phyloP scores from a whole-genome alignment of 2,797 vertebrate genomes.

The Melanotaenia parkinsoni region DNA sequence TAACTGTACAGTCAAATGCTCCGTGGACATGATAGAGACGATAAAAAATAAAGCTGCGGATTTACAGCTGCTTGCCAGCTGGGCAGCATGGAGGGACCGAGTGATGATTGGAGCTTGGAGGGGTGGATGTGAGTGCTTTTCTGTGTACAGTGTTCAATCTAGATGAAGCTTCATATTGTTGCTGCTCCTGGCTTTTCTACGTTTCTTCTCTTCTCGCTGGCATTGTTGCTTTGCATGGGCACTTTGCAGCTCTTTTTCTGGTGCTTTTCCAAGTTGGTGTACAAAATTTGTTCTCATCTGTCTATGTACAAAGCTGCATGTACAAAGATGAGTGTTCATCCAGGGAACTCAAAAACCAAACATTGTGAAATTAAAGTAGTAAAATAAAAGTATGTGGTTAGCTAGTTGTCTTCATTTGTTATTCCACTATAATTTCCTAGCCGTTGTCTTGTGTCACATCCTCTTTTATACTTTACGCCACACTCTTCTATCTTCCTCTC shows the following conservation, averaged over 20 bases:
- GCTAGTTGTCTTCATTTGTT: background rate
- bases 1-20: constrained; percentile 64
- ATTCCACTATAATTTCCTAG: background rate
- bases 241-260: background rate
- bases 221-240: background rate
- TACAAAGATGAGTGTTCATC: background rate
- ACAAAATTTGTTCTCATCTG: background rate
- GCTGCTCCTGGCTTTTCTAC: constrained; percentile 13
- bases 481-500: constrained; percentile 21
- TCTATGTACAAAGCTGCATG: background rate
- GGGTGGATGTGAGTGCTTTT: constrained; percentile 14
- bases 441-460: constrained; percentile 31
- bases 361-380: background rate
- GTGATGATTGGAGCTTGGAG: constrained; percentile 15
- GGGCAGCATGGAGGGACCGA: constrained; percentile 33
- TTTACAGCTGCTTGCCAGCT: constrained; percentile 73
- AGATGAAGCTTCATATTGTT: constrained; percentile 20
- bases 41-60: constrained; percentile 67
- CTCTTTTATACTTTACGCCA: constrained; percentile 24
- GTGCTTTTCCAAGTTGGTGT: constrained; percentile 2
- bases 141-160: constrained; percentile 13
- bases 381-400: background rate
- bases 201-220: background rate
- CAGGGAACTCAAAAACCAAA: background rate
- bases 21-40: constrained; percentile 50